A percentile compares a stretch with the other conserved stretches of the same genome.
phyloP scores from a whole-genome alignment of 2,113 vertebrate species.

The Cephalopholis sonnerati region DNA sequence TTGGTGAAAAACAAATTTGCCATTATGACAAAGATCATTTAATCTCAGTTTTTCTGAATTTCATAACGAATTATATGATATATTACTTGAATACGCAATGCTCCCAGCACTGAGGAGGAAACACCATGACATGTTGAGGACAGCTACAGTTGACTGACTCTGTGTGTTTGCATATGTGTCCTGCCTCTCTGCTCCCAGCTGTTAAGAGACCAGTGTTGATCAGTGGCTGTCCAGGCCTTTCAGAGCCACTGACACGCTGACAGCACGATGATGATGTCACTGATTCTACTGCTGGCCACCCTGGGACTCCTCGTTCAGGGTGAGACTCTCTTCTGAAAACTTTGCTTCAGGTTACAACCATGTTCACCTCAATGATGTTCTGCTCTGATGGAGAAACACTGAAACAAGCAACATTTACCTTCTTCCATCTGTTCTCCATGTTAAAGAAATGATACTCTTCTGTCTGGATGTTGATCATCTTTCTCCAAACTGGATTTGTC shows the following conservation, averaged over 20 bases:
- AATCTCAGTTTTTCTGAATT: too few relatives aligned
- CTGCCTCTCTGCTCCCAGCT: too few relatives aligned
- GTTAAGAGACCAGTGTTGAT: conserved; percentile 13
- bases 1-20: too few relatives aligned
- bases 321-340: conserved; percentile 32
- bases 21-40: too few relatives aligned
- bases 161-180: too few relatives aligned
- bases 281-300: conserved; percentile 30
- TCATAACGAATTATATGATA: too few relatives aligned
- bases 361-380: conserved; percentile 20
- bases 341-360: neutral
- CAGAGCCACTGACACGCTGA: neutral
- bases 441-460: neutral
- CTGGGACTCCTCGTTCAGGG: conserved; percentile 41
- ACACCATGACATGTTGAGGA: too few relatives aligned
- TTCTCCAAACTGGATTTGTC: neutral
- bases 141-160: too few relatives aligned
- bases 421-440: neutral
- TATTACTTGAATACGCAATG: too few relatives aligned
- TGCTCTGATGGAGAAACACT: conserved; percentile 18
- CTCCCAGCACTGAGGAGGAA: too few relatives aligned
- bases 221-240: conserved; percentile 21
- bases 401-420: neutral
- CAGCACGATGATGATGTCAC: conserved; percentile 17
- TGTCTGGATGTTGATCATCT: neutral